Percentiles rank a stretch among this genome's conserved stretches.
Evolutionary conservation across 2,113 vertebrate genomes (phyloP).

Genomic region (Rhinopomastus cyanomelas): DNA sequence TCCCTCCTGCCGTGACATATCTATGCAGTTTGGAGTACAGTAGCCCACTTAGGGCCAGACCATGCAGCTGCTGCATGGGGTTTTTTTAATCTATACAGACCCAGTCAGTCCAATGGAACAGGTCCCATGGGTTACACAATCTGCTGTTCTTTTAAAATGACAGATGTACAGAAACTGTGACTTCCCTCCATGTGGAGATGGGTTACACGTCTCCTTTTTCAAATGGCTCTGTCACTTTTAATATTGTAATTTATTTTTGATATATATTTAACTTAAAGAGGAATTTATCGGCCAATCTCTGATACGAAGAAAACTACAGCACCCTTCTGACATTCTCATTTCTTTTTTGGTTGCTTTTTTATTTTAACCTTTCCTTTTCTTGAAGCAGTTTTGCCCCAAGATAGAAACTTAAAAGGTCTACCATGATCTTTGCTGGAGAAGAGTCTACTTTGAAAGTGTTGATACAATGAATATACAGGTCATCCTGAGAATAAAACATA

Average conservation of each 20-base stretch:
- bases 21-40: not conserved
- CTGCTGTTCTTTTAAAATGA: not conserved
- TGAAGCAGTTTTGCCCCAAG: not conserved
- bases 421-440: not conserved
- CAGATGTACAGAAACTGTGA: not conserved
- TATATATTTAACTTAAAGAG: not conserved
- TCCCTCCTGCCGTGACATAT: not conserved
- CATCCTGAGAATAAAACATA: slow-evolving; percentile 5
- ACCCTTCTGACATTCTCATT: not conserved
- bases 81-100: not conserved
- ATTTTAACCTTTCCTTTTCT: not conserved
- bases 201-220: not conserved
- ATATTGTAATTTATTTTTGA: not conserved
- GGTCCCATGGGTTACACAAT: not conserved
- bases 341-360: not conserved
- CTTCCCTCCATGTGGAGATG: not conserved
- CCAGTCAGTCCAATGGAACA: not conserved
- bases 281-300: not conserved
- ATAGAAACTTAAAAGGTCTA: slow-evolving; percentile 4
- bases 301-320: not conserved
- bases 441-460: slow-evolving; percentile 28
- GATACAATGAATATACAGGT: not conserved
- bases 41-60: not conserved
- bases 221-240: not conserved
- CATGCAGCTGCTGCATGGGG: not conserved